Conservation (phyloP, 2,888 invertebrate genomes). For the Lissocephala sabroskyi region DNA sequence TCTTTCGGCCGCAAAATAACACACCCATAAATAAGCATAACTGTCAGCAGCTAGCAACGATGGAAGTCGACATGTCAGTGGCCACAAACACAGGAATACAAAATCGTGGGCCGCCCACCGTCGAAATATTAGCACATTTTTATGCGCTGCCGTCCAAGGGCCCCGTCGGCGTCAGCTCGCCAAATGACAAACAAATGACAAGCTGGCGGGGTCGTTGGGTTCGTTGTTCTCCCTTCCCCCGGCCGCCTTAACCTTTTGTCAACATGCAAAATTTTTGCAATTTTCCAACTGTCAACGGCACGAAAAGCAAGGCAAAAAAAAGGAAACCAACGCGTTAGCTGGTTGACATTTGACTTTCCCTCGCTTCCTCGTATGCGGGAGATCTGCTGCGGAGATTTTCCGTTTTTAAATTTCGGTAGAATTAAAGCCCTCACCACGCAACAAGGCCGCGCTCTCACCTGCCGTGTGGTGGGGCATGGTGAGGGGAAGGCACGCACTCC, state of each 20-base stretch:
- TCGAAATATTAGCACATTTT: conserved; percentile 3
- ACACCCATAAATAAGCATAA: conserved; percentile 60
- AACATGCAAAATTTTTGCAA: conserved; percentile 35
- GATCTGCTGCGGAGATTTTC: too few relatives aligned
- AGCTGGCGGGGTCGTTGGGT: background rate
- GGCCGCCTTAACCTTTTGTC: conserved; percentile 29
- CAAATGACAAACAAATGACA: conserved; percentile 6
- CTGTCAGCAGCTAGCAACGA: conserved; percentile 49
- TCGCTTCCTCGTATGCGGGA: too few relatives aligned
- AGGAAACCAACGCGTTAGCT: too few relatives aligned
- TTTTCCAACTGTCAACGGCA: conserved; percentile 42
- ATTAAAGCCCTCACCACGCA: too few relatives aligned
- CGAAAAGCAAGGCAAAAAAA: too few relatives aligned
- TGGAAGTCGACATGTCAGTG: background rate
- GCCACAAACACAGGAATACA: background rate
- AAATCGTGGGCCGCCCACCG: background rate
- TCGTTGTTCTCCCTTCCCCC: background rate
- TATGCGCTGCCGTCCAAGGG: background rate
- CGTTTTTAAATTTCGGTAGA: too few relatives aligned
- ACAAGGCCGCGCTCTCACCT: too few relatives aligned
- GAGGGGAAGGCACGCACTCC: conserved; percentile 8
- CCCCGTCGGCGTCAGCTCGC: too few relatives aligned
- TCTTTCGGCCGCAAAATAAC: conserved; percentile 16
- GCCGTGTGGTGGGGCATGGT: too few relatives aligned
- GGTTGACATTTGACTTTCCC: conserved; percentile 31